Conservation (phyloP, 2,113 vertebrate species). For the Ranitomeya variabilis region DNA sequence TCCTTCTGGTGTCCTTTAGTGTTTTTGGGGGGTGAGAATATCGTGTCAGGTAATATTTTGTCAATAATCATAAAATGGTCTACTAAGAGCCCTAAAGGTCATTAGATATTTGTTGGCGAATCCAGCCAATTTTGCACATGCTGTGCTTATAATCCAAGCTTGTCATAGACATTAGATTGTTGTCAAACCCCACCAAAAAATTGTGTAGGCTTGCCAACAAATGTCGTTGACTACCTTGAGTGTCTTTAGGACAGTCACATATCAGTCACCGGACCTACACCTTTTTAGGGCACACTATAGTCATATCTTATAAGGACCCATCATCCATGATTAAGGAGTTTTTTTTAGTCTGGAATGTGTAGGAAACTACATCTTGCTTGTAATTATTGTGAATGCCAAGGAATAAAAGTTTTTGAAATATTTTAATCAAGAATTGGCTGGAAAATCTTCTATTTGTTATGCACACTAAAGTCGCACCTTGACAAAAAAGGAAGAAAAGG, state of each 20-base stretch:
- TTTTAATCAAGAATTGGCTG: too few relatives aligned
- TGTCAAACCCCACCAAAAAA: not conserved
- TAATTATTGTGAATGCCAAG: too few relatives aligned
- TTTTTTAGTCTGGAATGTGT: too few relatives aligned
- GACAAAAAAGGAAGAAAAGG: too few relatives aligned
- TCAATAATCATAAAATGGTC: not conserved
- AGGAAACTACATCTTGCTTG: too few relatives aligned
- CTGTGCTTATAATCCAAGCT: not conserved
- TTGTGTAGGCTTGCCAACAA: not conserved
- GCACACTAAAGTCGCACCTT: too few relatives aligned
- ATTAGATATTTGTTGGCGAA: not conserved
- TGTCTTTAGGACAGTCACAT: not conserved
- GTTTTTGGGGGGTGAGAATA: not conserved
- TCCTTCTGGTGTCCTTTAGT: not conserved
- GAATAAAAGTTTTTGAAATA: too few relatives aligned
- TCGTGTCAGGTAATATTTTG: too few relatives aligned
- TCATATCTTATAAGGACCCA: too few relatives aligned
- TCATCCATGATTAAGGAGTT: too few relatives aligned
- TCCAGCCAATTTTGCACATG: not conserved
- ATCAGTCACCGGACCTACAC: not conserved
- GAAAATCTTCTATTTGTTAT: too few relatives aligned
- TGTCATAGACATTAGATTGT: not conserved
- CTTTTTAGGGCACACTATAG: not conserved
- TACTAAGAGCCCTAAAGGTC: not conserved
- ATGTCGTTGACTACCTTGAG: not conserved